phyloP scores from a whole-genome alignment of 1,140 invertebrate species.

The Drosophila saltans region DNA sequence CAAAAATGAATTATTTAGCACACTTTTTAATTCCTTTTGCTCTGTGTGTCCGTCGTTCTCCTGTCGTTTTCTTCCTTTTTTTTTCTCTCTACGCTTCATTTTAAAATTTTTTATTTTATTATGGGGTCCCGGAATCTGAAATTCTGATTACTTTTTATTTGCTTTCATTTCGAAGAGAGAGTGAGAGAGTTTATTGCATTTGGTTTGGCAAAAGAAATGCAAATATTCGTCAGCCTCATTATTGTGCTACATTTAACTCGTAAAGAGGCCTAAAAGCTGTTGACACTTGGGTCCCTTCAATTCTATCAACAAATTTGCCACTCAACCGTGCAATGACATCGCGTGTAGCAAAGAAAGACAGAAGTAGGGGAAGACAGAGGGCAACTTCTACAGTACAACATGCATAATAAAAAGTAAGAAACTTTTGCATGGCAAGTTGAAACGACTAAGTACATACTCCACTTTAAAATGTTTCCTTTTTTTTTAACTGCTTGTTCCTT shows the following conservation, averaged over 20 bases:
- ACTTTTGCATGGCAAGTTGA: conserved; percentile 6
- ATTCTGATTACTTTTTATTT: conserved; percentile 81
- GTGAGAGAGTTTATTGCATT: conserved; percentile 69
- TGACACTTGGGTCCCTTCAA: conserved; percentile 50
- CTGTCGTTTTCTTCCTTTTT: conserved; percentile 1
- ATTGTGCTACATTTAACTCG: conserved; percentile 73
- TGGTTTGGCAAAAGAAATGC: conserved; percentile 67
- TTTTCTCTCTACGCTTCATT: conserved; percentile 8
- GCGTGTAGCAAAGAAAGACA: neutral
- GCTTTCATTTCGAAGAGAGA: conserved; percentile 48
- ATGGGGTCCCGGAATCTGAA: conserved; percentile 60
- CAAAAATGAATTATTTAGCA: conserved; percentile 82
- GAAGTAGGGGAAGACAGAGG: no score
- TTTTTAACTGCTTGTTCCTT: neutral
- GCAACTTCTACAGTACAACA: conserved; percentile 43
- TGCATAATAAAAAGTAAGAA: conserved; percentile 46
- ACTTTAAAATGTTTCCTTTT: conserved; percentile 35
- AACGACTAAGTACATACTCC: conserved; percentile 2
- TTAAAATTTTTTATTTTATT: conserved; percentile 36
- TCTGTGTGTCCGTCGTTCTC: conserved; percentile 2
- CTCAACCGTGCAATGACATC: conserved; percentile 50
- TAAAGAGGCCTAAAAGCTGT: conserved; percentile 65
- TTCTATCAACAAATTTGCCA: conserved; percentile 52
- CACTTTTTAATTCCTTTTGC: conserved; percentile 78
- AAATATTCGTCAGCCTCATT: conserved; percentile 63